Evolutionary conservation across 1,140 invertebrate species (phyloP).

Genomic region (Drosophila orosa): DNA sequence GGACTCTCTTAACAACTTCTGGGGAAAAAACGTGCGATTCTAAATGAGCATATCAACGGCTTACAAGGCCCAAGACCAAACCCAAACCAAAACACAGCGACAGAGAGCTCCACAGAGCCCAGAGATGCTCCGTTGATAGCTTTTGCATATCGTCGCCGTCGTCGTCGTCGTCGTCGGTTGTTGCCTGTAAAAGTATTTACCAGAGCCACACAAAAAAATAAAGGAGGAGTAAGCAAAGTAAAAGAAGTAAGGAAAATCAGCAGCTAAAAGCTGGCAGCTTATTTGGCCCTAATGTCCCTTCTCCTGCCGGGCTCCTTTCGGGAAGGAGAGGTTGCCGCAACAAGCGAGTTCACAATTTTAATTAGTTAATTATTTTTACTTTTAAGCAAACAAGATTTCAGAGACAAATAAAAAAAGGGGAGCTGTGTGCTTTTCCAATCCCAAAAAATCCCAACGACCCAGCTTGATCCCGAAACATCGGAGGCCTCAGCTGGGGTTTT

Average conservation of each 20-base stretch:
- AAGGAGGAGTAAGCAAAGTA: background rate
- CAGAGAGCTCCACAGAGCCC: constrained; percentile 30
- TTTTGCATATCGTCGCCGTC: constrained; percentile 77
- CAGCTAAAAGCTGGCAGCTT: constrained; percentile 71
- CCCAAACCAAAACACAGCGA: constrained; percentile 27
- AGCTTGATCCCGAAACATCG: constrained; percentile 56
- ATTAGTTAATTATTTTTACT: constrained; percentile 84
- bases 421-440: constrained; percentile 30
- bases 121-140: constrained; percentile 77
- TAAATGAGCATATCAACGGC: constrained; percentile 83
- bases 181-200: constrained; percentile 50
- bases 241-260: constrained; percentile 8
- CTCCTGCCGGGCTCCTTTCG: background rate
- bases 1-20: constrained; percentile 73
- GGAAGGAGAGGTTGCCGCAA: constrained; percentile 20
- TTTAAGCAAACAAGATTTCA: constrained; percentile 83
- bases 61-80: constrained; percentile 62
- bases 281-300: constrained; percentile 75
- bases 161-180: constrained; percentile 1
- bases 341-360: constrained; percentile 79
- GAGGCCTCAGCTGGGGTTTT: constrained; percentile 52
- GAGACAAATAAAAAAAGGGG: constrained; percentile 74
- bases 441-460: constrained; percentile 39
- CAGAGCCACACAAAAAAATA: constrained; percentile 17
- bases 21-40: constrained; percentile 81